Percentiles rank a stretch among this genome's conserved stretches.
phyloP scores from a whole-genome alignment of 2,888 invertebrate genomes.

The Temnothorax ravouxi region DNA sequence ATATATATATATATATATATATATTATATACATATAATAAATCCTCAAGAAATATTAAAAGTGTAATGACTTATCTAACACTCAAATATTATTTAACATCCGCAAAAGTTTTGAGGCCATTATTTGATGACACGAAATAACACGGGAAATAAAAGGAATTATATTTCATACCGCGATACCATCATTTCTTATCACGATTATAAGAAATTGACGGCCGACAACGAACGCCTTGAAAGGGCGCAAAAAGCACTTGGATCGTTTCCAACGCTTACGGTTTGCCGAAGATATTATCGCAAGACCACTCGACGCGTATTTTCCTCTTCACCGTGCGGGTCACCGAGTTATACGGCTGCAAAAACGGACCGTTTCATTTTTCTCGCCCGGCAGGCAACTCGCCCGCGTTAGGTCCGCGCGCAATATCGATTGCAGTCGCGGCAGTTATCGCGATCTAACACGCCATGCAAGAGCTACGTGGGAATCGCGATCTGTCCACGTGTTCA shows the following conservation, averaged over 20 bases:
- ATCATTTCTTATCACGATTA: not conserved
- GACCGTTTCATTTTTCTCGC: conserved; percentile 43
- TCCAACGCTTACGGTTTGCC: not conserved
- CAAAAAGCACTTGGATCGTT: conserved; percentile 18
- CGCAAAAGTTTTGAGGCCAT: not conserved
- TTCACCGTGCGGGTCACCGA: conserved; percentile 24
- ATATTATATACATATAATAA: not conserved
- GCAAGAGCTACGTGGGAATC: conserved; percentile 37
- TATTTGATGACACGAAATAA: not conserved
- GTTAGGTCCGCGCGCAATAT: conserved; percentile 34
- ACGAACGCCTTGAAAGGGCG: conserved; percentile 12
- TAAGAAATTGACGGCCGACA: conserved; percentile 20
- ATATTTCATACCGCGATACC: not conserved
- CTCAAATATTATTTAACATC: not conserved
- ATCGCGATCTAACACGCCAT: conserved; percentile 39
- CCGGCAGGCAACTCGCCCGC: conserved; percentile 10
- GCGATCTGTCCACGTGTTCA: conserved; percentile 52
- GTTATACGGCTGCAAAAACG: conserved; percentile 48
- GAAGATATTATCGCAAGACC: conserved; percentile 22
- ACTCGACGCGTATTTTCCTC: conserved; percentile 19
- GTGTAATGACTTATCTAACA: not conserved
- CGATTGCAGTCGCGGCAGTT: conserved; percentile 46
- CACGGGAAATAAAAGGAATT: not conserved
- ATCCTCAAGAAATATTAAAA: not conserved
- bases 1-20: not conserved